Percentiles rank a stretch among this genome's conserved stretches.
These are phyloP conservation scores for Acridotheres tristis DNA, from an alignment of 2,797 vertebrate species.

Conservation along the genomic window DNA sequence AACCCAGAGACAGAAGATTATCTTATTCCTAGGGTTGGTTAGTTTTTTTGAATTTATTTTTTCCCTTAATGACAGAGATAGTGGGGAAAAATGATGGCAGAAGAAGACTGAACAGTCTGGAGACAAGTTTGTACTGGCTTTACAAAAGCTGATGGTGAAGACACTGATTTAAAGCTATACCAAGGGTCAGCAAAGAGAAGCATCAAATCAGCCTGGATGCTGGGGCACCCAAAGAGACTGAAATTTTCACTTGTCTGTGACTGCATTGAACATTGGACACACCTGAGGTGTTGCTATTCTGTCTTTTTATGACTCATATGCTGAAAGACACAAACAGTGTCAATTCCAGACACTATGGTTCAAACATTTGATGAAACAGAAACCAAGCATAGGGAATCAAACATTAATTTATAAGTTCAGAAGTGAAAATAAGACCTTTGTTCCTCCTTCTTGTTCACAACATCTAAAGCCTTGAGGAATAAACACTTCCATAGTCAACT, in stretches of 20 bases:
- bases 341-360: not conserved
- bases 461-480: not conserved
- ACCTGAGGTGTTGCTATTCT: not conserved
- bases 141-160: not conserved
- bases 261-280: not conserved
- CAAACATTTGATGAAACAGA: slow-evolving; percentile 11
- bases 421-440: not conserved
- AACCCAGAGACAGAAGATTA: not conserved
- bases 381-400: not conserved
- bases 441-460: slow-evolving; percentile 19
- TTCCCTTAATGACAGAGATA: not conserved
- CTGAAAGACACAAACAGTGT: not conserved
- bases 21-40: not conserved
- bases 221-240: not conserved
- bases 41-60: not conserved
- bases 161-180: not conserved
- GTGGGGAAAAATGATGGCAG: not conserved
- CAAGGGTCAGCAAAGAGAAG: not conserved
- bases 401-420: slow-evolving; percentile 16
- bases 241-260: not conserved
- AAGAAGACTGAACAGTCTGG: not conserved
- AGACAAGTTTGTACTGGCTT: not conserved
- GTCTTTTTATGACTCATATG: not conserved
- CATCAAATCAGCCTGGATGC: not conserved
- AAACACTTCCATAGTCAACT: not conserved